Evolutionary conservation across 2,888 invertebrate genomes (phyloP), one percentile per base, ranked within the genome.

Genomic region (Phortica okadai): DNA sequence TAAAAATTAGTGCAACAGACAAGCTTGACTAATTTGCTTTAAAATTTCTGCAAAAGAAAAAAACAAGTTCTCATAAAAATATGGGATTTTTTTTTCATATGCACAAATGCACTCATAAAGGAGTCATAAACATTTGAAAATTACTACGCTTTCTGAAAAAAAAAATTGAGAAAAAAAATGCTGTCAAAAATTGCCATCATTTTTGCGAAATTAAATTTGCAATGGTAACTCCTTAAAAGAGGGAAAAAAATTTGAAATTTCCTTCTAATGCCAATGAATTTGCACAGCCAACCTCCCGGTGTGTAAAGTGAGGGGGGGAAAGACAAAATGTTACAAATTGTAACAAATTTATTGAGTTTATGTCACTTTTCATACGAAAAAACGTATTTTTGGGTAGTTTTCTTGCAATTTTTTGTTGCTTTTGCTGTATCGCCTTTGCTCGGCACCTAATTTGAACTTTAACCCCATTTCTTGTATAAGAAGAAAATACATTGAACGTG

Each of bases 191-290:
- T 66, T 66, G 66, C 5, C 42, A 62, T 84, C 79, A 78, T 78
- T 77, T 82, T 81, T 82, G 77, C 75, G 79, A 85, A 78, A 84
- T 81, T 79, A 81, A 73, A 85, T 85, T 86, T 85, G 83, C 84
- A 85, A 83, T 84, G 85, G 78, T 42, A 62, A 42, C 66, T 33
- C 66, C 66, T 42, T 25, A 62, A 2, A 58, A 58, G 21, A 25
- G 16, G 33, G 3, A 33, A 33, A 33, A 33, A 33, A 33, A 33
- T 33, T 2, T 2, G 33, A 33, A 33, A 14, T 33, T 44, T 45
- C 72, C n/a, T 59, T 25, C 72, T 66, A 74, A 14, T 25, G 16
- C 45, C 50, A 73, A 76, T 66, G 72, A 75, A 82, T 83, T 84
- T 79, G 80, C 80, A 81, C 81, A 81, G 81, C 64, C 85, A 86